These are phyloP conservation scores for Erebia palarica DNA, from an alignment of 2,888 invertebrate genomes.

Conservation along the genomic window DNA sequence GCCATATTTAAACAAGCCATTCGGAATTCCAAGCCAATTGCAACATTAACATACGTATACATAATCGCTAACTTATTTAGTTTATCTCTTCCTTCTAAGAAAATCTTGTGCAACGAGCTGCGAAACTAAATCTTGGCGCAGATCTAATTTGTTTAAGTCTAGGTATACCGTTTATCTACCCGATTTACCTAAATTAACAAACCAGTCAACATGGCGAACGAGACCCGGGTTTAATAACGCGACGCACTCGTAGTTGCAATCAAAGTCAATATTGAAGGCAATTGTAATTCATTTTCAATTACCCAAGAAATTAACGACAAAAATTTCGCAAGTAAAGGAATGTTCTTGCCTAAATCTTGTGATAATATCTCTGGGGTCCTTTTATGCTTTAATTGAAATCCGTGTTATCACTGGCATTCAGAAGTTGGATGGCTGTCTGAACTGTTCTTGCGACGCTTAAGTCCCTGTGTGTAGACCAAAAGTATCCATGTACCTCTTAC, in stretches of 20 bases:
- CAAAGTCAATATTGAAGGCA: too few species aligned
- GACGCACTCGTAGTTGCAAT: background rate
- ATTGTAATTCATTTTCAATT: background rate
- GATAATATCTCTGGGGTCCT: too few species aligned
- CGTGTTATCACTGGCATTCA: too few species aligned
- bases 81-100: constrained; percentile 25
- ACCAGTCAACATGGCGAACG: background rate
- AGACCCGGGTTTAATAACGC: background rate
- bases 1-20: constrained; percentile 16
- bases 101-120: constrained; percentile 17
- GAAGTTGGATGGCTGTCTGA: too few species aligned
- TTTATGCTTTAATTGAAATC: too few species aligned
- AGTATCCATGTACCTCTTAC: too few species aligned
- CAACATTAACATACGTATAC: constrained; percentile 24
- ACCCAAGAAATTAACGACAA: background rate
- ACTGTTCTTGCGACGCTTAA: too few species aligned
- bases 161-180: background rate
- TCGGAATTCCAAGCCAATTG: constrained; percentile 23
- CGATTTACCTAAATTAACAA: constrained; percentile 12
- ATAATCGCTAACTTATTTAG: constrained; percentile 15
- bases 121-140: background rate
- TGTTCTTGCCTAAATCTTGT: too few species aligned
- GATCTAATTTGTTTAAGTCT: constrained; percentile 20
- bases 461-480: too few species aligned
- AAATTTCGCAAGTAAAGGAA: too few species aligned